Base-by-base conservation (phyloP, 1,140 invertebrate genomes). In the Drosophila ambigua region DNA sequence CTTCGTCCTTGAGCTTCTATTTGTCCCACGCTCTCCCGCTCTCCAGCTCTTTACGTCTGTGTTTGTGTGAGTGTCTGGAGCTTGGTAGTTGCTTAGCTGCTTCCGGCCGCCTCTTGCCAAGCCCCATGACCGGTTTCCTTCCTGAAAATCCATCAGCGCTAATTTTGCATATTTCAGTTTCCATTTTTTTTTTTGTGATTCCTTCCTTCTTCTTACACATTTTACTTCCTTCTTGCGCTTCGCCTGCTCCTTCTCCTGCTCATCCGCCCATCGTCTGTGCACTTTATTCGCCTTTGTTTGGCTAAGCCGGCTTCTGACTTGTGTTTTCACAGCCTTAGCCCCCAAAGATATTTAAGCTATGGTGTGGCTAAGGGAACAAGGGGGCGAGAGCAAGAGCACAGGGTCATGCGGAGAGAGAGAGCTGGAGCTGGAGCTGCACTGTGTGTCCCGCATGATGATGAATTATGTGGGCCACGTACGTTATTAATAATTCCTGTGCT, bases 111-210 rank as follows among this genome's bases (percentile, higher is more conserved):
- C 66, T 72, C 67, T 81, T 68, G 31, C 23, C 66, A 78, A 67
- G 78, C 69, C 35, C 35, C 74, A 81, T 78, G 82, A 75, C 59
- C 59, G 52, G 79, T 43, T 79, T 88, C 79, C 83, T 88, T 88
- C 83, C 83, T 82, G 83, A 79, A 73, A 88, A 88, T 88, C 83
- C 83, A 88, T 88, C 83, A 88, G 76, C 79, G 83, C 83, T 88
- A 88, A 88, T 88, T 88, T 88, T 88, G 83, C 83, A 88, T 88
- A 88, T 88, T 88, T 88, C 77, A 88, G 78, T 76, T 77, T 71
- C 49, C 59, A 64, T 76, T 68, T 81, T 67, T 69, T 61, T 72
- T 69, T 61, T 62, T 49, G 31, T 5, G 9, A 35, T 31, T 58
- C 53, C 16, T 51, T 24, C 28, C 16, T 44, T 13, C 23, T 23